Base-by-base conservation (phyloP, 2,797 vertebrate genomes). In the Macropodus opercularis region DNA sequence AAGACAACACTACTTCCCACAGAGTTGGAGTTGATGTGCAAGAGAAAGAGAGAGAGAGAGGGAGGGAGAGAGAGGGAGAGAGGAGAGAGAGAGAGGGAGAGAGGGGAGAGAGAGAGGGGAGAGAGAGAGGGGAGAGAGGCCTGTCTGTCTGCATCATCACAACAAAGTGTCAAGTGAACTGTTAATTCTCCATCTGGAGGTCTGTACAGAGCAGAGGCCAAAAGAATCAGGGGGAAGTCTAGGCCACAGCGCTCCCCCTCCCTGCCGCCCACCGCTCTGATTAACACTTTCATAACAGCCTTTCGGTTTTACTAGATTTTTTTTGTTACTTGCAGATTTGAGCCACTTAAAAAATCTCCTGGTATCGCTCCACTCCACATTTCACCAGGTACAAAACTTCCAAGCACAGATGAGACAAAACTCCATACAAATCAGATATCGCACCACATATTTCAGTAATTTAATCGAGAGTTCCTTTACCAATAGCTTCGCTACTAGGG, bases 121-220 rank as follows among this genome's bases (percentile, higher is more conserved):
- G n/a, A n/a, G n/a, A n/a, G n/a, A n/a, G n/a, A n/a, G n/a, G n/a
- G n/a, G n/a, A n/a, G n/a, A n/a, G n/a, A n/a, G n/a, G n/a, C n/a
- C n/a, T n/a, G n/a, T 18, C 36, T 50, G 77, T 75, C 65, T 63
- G 79, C 69, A 81, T 77, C 68, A 75, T 66, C 59, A 65, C 54
- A 27, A 81, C 68, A 76, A 63, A 58, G 68, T 22, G 19, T 74
- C 75, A 71, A 64, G 67, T 77, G 59, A 84, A 72, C 70, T 72
- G 81, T 83, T 85, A 80, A 82, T 71, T 69, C 74, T 65, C 69
- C 77, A 68, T 79, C 80, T 84, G 80, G 77, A 76, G 42, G 24
- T 56, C 69, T 75, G 58, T 24, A 6, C 14, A 39, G 55, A 50
- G 44, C 6, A 56, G 59, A 54, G 55, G 58, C 47, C 19, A 24